A percentile compares a stretch with the other conserved stretches of the same genome.
Conservation (phyloP, 2,797 vertebrate genomes). For the Sardinella longiceps region DNA sequence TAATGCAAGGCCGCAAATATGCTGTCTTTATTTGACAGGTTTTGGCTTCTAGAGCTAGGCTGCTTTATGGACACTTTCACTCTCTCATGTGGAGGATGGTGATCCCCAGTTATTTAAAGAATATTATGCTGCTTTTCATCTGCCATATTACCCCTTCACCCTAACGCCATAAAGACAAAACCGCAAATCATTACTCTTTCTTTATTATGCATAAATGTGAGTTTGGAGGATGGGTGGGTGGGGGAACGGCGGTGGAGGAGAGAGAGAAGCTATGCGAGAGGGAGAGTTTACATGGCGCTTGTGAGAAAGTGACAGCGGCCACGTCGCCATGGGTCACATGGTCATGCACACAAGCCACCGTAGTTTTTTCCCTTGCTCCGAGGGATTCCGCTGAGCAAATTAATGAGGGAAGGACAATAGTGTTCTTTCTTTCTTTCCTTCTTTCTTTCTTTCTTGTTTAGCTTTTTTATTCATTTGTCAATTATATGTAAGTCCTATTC, state of each 20-base stretch:
- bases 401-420: not conserved
- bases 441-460: constrained; percentile 70
- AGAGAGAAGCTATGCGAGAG: not conserved
- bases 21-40: constrained; percentile 16
- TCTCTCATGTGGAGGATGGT: constrained; percentile 25
- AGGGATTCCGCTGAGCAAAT: constrained; percentile 5
- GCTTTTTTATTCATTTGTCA: constrained; percentile 48
- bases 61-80: not conserved
- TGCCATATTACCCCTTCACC: constrained; percentile 14
- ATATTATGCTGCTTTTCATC: constrained; percentile 23
- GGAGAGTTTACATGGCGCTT: not conserved
- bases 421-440: constrained; percentile 53
- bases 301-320: constrained; percentile 1
- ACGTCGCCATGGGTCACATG: not conserved
- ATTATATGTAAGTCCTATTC: constrained; percentile 13
- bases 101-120: constrained; percentile 31
- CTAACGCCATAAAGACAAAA: constrained; percentile 14
- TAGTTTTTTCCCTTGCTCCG: not conserved
- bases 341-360: not conserved
- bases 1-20: constrained; percentile 10
- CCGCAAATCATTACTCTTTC: constrained; percentile 12
- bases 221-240: not conserved
- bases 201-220: constrained; percentile 8
- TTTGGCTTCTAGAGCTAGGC: not conserved
- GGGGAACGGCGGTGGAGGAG: not conserved